These are phyloP conservation scores for Anthopleura sola DNA, from an alignment of 64 coral and sea anemone species.

Conservation along the genomic window DNA sequence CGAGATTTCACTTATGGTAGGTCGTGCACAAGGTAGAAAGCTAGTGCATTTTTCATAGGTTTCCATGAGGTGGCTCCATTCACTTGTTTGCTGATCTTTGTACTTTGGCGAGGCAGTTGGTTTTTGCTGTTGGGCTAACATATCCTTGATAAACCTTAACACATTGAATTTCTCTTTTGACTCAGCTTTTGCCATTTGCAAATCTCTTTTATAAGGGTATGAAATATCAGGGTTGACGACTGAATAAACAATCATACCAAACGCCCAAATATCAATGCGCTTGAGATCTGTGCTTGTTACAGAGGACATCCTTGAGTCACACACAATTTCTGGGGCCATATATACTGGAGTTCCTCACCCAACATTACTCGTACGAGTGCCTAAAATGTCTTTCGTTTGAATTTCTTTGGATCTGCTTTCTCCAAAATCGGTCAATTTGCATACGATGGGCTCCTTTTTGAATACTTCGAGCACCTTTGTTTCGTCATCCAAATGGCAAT, in stretches of 20 bases:
- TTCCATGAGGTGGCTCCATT: conserved; percentile 31
- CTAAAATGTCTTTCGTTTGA: not conserved
- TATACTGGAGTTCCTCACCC: not conserved
- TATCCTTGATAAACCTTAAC: too few relatives aligned
- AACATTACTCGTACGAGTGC: not conserved
- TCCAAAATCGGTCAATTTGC: not conserved
- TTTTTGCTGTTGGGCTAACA: not conserved
- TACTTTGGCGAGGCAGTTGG: conserved; percentile 37
- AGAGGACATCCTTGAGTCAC: too few relatives aligned
- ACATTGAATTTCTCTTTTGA: too few relatives aligned
- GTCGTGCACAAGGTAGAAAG: conserved; percentile 34
- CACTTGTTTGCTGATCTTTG: conserved; percentile 18
- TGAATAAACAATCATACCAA: too few relatives aligned
- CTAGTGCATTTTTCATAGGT: conserved; percentile 38
- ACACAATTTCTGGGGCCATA: too few relatives aligned
- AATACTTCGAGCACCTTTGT: not conserved
- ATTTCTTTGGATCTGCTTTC: not conserved
- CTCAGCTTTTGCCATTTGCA: too few relatives aligned
- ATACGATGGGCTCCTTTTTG: not conserved
- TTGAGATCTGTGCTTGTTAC: too few relatives aligned
- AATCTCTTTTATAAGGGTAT: too few relatives aligned
- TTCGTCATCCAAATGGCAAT: conserved; percentile 33
- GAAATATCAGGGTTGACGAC: too few relatives aligned
- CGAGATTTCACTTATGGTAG: conserved; percentile 15
- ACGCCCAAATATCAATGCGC: too few relatives aligned